Evolutionary conservation across 2,888 invertebrate genomes (phyloP), one percentile per base, ranked within the genome.

Genomic region (Noctua janthe): DNA sequence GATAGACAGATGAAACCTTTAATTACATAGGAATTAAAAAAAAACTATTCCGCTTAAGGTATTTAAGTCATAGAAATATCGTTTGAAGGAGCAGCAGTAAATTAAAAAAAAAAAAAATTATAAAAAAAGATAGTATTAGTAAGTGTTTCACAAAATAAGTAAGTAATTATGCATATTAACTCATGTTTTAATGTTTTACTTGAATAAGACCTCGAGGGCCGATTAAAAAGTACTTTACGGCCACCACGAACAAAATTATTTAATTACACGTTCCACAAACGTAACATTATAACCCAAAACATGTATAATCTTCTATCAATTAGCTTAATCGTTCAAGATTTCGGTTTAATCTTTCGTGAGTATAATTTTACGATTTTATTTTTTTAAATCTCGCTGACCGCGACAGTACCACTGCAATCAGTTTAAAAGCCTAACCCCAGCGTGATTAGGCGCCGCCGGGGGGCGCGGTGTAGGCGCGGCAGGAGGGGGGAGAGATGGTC

Each of bases 341-440:
- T 81, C 51, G 47, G 29, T 17, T 74, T 76, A 78, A 76, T 86
- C 83, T 73, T 72, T 17, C 56, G 15, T 82, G 29, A 54, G 73
- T 72, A 72, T 83, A 74, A 76, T 85, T 83, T 76, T 62, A 39
- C 56, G 73, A 80, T 80, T 80, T 76, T 51, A 0, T 73, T 67
- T 70, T 85, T 62, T 56, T 47, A 39, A 74, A 54, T 20, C n/a
- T 11, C 15, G 1, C 23, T 85, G 85, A 35, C 29, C 71, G 35
- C 47, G 86, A 88, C 15, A 81, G 82, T 90, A 90, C 87, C 62
- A 70, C 86, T 90, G 83, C 91, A 94, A 94, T 94, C 93, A 91
- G 89, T 92, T 88, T 93, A 92, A 94, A 94, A 94, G 94, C 92
- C 90, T 92, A 92, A 90, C 91, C 91, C 91, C 86, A 84, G 66